Conservation (phyloP, 2,888 invertebrate genomes). For the Nephrotoma guestfalica region DNA sequence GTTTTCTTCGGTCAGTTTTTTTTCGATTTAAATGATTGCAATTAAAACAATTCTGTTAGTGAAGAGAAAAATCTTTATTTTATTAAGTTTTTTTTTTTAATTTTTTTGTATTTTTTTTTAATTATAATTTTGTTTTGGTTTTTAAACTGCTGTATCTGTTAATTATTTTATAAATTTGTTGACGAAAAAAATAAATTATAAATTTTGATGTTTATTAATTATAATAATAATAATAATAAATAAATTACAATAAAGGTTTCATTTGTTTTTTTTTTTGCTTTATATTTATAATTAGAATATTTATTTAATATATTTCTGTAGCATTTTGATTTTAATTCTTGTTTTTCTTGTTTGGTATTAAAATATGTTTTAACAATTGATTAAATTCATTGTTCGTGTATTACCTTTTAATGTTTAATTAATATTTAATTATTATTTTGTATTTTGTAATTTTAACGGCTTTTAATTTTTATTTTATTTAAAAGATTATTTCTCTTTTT, state of each 20-base stretch:
- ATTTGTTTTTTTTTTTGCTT: background rate
- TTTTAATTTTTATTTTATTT: background rate
- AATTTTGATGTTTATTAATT: background rate
- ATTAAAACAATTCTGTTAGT: background rate
- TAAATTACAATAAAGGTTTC: background rate
- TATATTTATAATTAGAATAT: background rate
- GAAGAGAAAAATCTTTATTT: background rate
- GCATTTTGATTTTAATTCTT: background rate
- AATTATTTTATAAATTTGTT: background rate
- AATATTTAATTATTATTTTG: background rate
- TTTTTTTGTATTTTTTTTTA: background rate
- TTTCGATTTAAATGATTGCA: background rate
- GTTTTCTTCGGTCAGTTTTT: too few relatives aligned
- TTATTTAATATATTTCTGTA: background rate
- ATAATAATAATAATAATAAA: background rate
- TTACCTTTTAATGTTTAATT: background rate
- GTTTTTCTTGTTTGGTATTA: background rate
- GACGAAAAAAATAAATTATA: background rate
- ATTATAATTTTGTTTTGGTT: background rate
- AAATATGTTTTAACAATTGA: background rate
- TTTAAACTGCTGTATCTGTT: background rate
- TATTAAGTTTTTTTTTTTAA: background rate
- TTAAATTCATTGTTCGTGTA: background rate
- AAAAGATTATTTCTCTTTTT: background rate
- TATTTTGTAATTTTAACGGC: background rate